phyloP scores from a whole-genome alignment of 2,888 invertebrate genomes.

The Lysandra bellargus region DNA sequence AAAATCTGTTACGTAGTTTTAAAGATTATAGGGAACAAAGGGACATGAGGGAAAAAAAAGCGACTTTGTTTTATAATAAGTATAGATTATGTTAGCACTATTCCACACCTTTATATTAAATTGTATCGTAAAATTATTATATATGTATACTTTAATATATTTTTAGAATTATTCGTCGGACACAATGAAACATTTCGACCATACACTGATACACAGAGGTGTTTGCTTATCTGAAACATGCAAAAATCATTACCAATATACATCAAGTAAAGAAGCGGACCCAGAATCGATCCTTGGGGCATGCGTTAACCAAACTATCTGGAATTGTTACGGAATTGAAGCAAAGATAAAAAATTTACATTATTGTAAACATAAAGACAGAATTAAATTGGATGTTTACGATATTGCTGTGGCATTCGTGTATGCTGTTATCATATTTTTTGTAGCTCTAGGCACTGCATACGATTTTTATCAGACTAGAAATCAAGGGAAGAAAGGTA shows the following conservation, averaged over 20 bases:
- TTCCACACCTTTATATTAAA: too few relatives aligned
- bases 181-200: conserved; percentile 64
- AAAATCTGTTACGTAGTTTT: too few relatives aligned
- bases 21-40: too few relatives aligned
- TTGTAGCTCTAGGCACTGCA: conserved; percentile 60
- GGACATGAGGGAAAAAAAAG: too few relatives aligned
- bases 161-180: conserved; percentile 65
- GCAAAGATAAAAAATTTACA: conserved; percentile 51
- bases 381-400: conserved; percentile 50
- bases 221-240: conserved; percentile 62
- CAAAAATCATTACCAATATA: conserved; percentile 43
- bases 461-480: conserved; percentile 49
- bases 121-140: background rate
- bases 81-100: too few relatives aligned
- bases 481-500: conserved; percentile 52
- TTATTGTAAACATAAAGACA: conserved; percentile 58
- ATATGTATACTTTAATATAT: conserved; percentile 29
- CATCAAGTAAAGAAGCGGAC: conserved; percentile 45
- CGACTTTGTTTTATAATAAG: too few relatives aligned
- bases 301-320: conserved; percentile 63
- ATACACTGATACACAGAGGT: conserved; percentile 66
- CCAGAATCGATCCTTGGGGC: conserved; percentile 54
- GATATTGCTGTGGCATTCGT: conserved; percentile 57
- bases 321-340: conserved; percentile 56
- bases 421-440: conserved; percentile 54